Evolutionary conservation across 2,888 invertebrate species (phyloP), one percentile per base, ranked within the genome.

Genomic region (Aleiodes alternator): DNA sequence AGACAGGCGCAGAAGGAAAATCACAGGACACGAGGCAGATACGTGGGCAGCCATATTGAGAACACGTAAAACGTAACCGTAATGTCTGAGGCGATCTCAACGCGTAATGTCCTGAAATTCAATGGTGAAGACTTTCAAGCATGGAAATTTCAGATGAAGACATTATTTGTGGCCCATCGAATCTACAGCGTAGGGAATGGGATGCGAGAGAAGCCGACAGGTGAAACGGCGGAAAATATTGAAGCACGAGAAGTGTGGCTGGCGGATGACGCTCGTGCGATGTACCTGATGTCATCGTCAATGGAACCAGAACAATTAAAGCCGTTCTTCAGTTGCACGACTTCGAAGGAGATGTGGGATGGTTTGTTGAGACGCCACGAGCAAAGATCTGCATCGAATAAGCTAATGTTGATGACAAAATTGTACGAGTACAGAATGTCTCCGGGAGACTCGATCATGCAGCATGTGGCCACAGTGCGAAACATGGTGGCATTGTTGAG

Each of bases 311-410:
- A 23, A 0, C 80, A 79, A 53, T 56, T 80, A 8, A 61, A 81
- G 31, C 56, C 71, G 12, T 14, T 82, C 31, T 43, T 82, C 11
- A 71, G 61, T 8, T 77, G 81, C 16, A 29, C 69, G 0, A 74
- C 76, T 0, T 76, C 76, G 23, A 85, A 83, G 7, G 72, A 73
- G 48, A 78, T 73, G 73, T 78, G 78, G 76, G 69, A 71, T 7
- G 76, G 56, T 57, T 48, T 78, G 50, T 38, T 7, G 3, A 31
- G 64, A 12, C 72, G 78, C 12, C 75, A 80, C 48, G 70, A 77
- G 64, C 79, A 76, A 12, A 81, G 79, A 55, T 78, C 78, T 11
- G 73, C 73, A 29, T 78, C 75, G 23, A 78, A 69, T 43, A 72
- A 70, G 31, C 66, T 78, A 12, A 51, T 70, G 57, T 53, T 76